Conservation (phyloP, 2,797 vertebrate species). For the Phataginus tetradactyla region DNA sequence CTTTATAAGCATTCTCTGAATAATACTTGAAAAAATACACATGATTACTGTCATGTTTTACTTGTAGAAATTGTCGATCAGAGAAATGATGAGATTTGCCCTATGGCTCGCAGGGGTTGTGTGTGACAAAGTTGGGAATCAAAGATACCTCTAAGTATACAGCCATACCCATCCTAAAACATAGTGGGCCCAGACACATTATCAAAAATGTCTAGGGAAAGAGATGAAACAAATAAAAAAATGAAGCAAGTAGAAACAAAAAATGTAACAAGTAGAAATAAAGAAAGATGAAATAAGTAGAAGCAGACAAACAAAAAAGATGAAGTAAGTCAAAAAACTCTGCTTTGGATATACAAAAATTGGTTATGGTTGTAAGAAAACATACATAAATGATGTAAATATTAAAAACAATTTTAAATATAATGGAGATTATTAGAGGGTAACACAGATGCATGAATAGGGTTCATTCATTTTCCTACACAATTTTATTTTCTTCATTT, state of each 20-base stretch:
- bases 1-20: background rate
- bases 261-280: background rate
- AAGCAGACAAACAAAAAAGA: background rate
- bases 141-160: background rate
- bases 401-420: background rate
- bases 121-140: background rate
- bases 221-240: background rate
- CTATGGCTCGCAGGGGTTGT: background rate
- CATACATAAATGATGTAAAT: background rate
- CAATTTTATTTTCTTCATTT: conserved; percentile 26
- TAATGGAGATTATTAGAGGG: background rate
- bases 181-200: background rate
- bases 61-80: background rate
- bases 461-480: background rate
- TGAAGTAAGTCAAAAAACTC: background rate
- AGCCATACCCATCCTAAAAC: background rate
- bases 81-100: background rate
- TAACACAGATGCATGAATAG: background rate
- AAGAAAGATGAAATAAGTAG: background rate
- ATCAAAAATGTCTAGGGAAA: background rate
- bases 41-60: background rate
- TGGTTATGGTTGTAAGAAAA: background rate
- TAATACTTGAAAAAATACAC: background rate
- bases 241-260: background rate
- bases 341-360: background rate